Conservation (phyloP, 37 sponge, comb jelly and placozoan genomes). For the Aphrocallistes beatrix region DNA sequence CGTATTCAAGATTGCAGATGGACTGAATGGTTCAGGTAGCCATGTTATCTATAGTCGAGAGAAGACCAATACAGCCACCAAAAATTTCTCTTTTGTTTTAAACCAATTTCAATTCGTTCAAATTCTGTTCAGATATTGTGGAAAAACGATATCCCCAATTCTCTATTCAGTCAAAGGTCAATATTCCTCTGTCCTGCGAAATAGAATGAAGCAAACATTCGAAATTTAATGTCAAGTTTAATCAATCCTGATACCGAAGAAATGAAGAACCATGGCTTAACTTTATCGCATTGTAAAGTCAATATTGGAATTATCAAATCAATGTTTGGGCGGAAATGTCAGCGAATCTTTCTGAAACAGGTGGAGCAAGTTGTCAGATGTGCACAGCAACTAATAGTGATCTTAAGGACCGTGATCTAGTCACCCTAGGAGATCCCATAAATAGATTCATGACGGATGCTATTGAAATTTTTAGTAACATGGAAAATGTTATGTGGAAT, state of each 20-base stretch:
- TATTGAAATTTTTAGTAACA: background rate
- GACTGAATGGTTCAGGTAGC: background rate
- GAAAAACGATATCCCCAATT: background rate
- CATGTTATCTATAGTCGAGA: background rate
- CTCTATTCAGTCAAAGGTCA: background rate
- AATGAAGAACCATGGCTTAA: background rate
- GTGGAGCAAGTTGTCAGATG: too few relatives aligned
- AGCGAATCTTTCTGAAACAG: too few relatives aligned
- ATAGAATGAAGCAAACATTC: too few relatives aligned
- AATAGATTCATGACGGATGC: background rate
- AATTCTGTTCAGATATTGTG: background rate
- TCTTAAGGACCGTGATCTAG: background rate
- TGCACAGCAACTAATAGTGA: too few relatives aligned
- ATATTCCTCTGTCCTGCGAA: too few relatives aligned
- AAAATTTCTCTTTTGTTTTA: background rate
- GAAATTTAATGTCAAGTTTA: background rate
- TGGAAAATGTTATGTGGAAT: background rate
- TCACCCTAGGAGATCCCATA: background rate
- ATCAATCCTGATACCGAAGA: background rate
- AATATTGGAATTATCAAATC: background rate
- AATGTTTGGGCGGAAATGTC: too few relatives aligned
- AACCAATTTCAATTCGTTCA: background rate
- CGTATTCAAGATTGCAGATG: background rate
- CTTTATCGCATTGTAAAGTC: background rate
- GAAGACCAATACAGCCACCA: background rate